Percentiles rank a stretch among this genome's conserved stretches.
Conservation (phyloP, 2,113 vertebrate genomes). For the Callospermophilus lateralis region DNA sequence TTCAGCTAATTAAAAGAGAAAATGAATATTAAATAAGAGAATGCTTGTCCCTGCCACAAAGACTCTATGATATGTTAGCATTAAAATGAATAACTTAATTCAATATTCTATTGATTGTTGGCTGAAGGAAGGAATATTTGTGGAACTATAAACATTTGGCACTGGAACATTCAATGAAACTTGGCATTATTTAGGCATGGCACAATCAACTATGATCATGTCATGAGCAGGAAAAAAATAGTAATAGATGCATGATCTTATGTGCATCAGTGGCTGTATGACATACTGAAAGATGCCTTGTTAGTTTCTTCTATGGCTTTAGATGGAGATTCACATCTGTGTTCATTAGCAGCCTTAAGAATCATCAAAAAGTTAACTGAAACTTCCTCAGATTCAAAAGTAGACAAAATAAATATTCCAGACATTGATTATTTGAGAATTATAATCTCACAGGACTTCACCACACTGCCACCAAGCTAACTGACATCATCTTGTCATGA, state of each 20-base stretch:
- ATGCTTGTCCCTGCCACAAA: not conserved
- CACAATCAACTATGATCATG: not conserved
- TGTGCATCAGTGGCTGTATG: not conserved
- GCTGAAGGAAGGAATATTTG: not conserved
- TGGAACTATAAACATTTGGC: not conserved
- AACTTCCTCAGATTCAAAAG: not conserved
- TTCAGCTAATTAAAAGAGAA: not conserved
- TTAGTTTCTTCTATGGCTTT: not conserved
- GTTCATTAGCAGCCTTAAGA: not conserved
- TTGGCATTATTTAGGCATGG: not conserved
- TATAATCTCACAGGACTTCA: not conserved
- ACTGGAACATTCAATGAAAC: not conserved
- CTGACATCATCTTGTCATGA: not conserved
- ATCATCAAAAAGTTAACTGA: not conserved
- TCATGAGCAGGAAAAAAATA: not conserved
- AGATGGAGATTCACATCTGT: not conserved
- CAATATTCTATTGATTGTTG: not conserved
- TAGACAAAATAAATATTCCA: not conserved
- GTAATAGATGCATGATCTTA: not conserved
- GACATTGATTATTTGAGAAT: not conserved
- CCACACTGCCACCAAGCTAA: not conserved
- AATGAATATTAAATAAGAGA: not conserved
- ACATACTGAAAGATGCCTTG: not conserved
- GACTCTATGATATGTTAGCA: not conserved
- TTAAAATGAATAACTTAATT: not conserved